phyloP scores from a whole-genome alignment of 1,140 invertebrate genomes.

The Tetramorium simillimum region DNA sequence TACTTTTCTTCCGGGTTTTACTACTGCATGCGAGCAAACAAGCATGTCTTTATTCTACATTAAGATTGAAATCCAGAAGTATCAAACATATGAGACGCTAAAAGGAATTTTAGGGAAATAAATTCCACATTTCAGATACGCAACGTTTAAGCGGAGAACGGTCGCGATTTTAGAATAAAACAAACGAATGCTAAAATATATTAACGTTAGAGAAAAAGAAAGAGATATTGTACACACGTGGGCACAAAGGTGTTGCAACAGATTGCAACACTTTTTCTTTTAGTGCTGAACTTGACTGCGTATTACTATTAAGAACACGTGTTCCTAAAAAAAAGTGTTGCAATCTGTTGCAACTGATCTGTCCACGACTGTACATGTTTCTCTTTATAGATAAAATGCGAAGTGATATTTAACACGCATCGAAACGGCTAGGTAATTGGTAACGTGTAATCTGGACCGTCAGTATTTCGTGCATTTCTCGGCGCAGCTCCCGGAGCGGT shows the following conservation, averaged over 20 bases:
- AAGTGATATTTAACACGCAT: neutral
- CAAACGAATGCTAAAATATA: neutral
- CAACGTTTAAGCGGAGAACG: neutral
- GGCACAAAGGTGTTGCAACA: no score
- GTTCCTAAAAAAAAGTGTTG: no score
- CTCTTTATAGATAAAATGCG: neutral
- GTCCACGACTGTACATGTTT: no score
- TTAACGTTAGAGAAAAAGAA: neutral
- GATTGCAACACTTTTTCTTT: no score
- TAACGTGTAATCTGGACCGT: neutral
- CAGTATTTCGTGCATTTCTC: conserved; percentile 36
- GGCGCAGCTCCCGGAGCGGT: neutral
- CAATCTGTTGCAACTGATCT: no score
- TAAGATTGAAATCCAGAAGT: neutral
- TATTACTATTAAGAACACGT: no score
- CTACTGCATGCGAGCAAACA: neutral
- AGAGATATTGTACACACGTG: neutral
- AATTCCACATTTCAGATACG: neutral
- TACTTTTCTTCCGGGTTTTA: neutral
- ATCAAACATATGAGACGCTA: neutral
- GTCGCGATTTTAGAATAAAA: neutral
- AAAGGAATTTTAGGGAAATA: neutral
- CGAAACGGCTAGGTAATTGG: neutral
- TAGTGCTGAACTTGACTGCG: no score
- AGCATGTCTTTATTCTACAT: neutral